Conservation (phyloP, 2,797 vertebrate species). For the Tragelaphus oryx region DNA sequence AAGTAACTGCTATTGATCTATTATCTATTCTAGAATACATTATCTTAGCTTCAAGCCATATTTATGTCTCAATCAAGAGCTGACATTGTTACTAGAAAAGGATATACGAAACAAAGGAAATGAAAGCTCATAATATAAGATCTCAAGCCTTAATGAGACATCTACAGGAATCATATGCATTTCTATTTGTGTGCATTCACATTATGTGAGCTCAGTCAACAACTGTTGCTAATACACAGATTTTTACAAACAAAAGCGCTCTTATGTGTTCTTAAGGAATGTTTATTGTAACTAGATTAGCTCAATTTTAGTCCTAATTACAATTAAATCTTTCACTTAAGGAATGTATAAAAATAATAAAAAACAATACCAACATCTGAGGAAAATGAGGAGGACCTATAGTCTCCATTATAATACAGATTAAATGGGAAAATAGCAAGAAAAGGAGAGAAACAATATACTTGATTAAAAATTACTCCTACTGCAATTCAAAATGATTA, state of each 20-base stretch:
- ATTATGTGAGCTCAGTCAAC: background rate
- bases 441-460: constrained; percentile 46
- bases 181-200: background rate
- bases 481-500: constrained; percentile 49
- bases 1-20: constrained; percentile 43
- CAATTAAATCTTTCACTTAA: constrained; percentile 54
- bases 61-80: constrained; percentile 51
- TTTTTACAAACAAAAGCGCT: constrained; percentile 30
- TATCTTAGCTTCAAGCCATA: constrained; percentile 38
- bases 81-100: constrained; percentile 21
- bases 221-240: background rate
- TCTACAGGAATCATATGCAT: background rate
- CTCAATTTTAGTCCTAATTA: constrained; percentile 50
- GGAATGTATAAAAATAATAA: constrained; percentile 35
- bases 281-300: constrained; percentile 39
- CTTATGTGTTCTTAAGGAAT: constrained; percentile 30
- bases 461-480: constrained; percentile 59
- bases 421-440: constrained; percentile 31
- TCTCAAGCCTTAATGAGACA: background rate
- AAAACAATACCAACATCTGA: background rate
- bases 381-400: constrained; percentile 15
- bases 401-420: constrained; percentile 32
- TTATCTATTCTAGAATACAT: constrained; percentile 22
- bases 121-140: background rate
- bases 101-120: background rate